Evolutionary conservation across 2,797 vertebrate genomes (phyloP), one percentile per base, ranked within the genome.

Genomic region (Siniperca obscura): DNA sequence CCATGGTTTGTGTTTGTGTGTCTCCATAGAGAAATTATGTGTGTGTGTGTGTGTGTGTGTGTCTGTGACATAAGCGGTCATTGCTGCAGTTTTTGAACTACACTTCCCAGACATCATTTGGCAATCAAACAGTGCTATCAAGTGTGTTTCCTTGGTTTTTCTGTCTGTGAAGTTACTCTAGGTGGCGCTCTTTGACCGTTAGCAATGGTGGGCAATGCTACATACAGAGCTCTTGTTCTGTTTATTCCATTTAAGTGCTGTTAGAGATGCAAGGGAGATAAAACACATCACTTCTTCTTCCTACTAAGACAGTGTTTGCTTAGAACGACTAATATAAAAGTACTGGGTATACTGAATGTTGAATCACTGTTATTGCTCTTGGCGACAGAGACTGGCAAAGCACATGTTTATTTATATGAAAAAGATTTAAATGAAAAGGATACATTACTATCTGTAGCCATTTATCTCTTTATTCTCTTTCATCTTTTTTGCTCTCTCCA

Each of bases 101-200:
- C 17, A n/a, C 65, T 50, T 70, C 36, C 14, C 8, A 59, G 7
- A 67, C 60, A 40, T 52, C 1, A 60, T 61, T 34, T 69, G 25
- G 46, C 27, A 64, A 53, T 61, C 56, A 50, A 72, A 69, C 48
- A 22, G 19, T 30, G 53, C 16, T 30, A 14, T 25, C 13, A 48
- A 22, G 40, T 34, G 27, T 7, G 48, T 73, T 68, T 81, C 16
- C n/a, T 70, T 61, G 10, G 16, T 4, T 30, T 65, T 70, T 25
- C 22, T 55, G 22, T 64, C 21, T 0, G 30, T 69, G 44, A 60
- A 36, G 65, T 52, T 30, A 55, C 76, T 80, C 57, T 74, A 71
- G 44, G 69, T 76, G 75, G 71, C n/a, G 42, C 66, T 82, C 42
- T 82, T 57, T 78, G 66, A 70, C 44, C 62, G 16, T 52, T 48